Evolutionary conservation across 2,888 invertebrate genomes (phyloP), one percentile per base, ranked within the genome.

Genomic region (Anaspis maculata): DNA sequence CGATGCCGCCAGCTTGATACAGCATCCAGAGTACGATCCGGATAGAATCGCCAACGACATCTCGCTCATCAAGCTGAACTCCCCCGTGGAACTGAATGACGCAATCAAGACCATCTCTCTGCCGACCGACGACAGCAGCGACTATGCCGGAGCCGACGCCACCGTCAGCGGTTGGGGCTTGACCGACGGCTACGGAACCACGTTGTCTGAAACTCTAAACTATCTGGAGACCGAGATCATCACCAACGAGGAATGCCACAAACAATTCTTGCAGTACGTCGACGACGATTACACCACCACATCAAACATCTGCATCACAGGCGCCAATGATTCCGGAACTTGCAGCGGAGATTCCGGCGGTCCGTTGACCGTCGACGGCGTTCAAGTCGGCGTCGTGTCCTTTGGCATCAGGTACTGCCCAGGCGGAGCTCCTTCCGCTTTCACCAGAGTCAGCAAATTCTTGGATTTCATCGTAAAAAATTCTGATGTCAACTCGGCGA

Each of bases 101-200:
- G 48, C 49, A 34, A 53, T 60, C 2, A 41, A 51, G 15, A 56
- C 57, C 1, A 51, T 57, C 23, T 57, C 57, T 34, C 45, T 57
- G 16, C 54, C 53, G 46, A 33, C 30, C 14, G 34, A 27, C 13
- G 25, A 25, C 10, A 4, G 19, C 5, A 19, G 19, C 9, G 19
- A 19, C 9, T 19, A 19, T 19, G 5, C 19, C 5, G 19, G 9
- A 19, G 19, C 5, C 5, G 9, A 5, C 9, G 19, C 19, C 9
- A 9, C 9, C 9, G 5, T 19, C 5, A 9, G 19, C 9, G 19
- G 19, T 19, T 19, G 19, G 19, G 19, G 19, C 5, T 5, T 19
- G 5, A 19, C 19, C 5, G 9, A 19, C 5, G 19, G 19, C 19
- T 5, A 9, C 6, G 39, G 31, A 9, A 6, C 15, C 4, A 15